phyloP scores from a whole-genome alignment of 2,797 vertebrate species.

The Gymnoscopelus microlampas region DNA sequence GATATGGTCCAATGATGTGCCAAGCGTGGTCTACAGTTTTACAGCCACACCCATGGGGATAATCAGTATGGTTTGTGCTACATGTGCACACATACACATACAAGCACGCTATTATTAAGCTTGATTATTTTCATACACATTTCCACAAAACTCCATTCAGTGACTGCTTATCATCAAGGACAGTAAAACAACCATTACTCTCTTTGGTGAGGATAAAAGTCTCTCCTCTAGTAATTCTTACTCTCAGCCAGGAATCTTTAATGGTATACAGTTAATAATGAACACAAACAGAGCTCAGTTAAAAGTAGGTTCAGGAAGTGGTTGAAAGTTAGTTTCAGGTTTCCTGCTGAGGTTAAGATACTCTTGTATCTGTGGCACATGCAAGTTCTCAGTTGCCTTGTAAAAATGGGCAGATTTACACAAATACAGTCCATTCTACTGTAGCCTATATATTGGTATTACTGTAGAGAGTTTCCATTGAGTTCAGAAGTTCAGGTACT shows the following conservation, averaged over 20 bases:
- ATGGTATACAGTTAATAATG: conserved; percentile 44
- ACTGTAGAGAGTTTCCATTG: conserved; percentile 13
- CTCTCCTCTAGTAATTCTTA: conserved; percentile 32
- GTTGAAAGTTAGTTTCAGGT: conserved; percentile 64
- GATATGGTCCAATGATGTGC: conserved; percentile 36
- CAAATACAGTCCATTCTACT: neutral
- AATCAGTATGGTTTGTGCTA: conserved; percentile 54
- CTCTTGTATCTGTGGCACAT: conserved; percentile 56
- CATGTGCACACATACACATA: conserved; percentile 36
- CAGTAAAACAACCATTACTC: conserved; percentile 31
- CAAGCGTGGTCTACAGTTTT: conserved; percentile 38
- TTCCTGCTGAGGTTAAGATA: conserved; percentile 74
- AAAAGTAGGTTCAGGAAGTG: conserved; percentile 68
- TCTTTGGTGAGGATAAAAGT: conserved; percentile 22
- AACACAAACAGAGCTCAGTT: conserved; percentile 49
- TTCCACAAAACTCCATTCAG: conserved; percentile 33
- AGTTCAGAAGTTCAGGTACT: conserved; percentile 18
- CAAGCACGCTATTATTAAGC: conserved; percentile 53
- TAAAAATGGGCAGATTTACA: conserved; percentile 12
- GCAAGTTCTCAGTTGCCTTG: conserved; percentile 12
- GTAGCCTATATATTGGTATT: neutral
- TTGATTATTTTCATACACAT: conserved; percentile 49
- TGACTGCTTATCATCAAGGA: conserved; percentile 45
- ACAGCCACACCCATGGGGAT: conserved; percentile 60
- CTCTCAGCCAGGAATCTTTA: conserved; percentile 15